Percentiles rank a stretch among this genome's conserved stretches.
These are phyloP conservation scores for Chydorus sphaericus DNA, from an alignment of 2,888 invertebrate genomes.

Conservation along the genomic window DNA sequence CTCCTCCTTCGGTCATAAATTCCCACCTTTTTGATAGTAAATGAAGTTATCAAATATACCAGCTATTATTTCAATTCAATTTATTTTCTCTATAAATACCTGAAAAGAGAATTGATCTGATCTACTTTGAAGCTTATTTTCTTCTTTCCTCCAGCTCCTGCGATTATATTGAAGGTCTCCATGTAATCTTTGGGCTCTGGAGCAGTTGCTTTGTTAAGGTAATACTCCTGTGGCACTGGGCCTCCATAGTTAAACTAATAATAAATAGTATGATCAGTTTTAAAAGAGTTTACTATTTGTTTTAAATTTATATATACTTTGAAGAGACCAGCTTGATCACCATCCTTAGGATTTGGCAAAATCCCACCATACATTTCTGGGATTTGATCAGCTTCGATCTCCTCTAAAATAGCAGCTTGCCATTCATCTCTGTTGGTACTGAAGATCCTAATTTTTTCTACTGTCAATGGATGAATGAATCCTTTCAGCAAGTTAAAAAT, in stretches of 20 bases:
- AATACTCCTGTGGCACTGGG: background rate
- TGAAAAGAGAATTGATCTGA: constrained; percentile 52
- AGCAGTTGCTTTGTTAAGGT: background rate
- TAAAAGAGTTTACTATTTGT: background rate
- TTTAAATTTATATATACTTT: constrained; percentile 22
- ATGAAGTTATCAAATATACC: background rate
- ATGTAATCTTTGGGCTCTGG: background rate
- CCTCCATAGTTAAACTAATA: background rate
- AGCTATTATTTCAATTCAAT: background rate
- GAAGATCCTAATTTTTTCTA: background rate
- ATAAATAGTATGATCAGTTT: background rate
- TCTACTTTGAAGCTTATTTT: constrained; percentile 51
- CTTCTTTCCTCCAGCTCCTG: background rate
- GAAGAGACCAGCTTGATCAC: background rate
- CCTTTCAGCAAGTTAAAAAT: background rate
- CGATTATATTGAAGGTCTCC: background rate
- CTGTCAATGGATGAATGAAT: background rate
- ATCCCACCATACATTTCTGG: background rate
- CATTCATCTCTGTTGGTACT: background rate
- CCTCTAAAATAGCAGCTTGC: background rate
- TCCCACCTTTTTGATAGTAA: constrained; percentile 53
- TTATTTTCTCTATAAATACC: constrained; percentile 34
- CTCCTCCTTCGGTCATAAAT: constrained; percentile 68
- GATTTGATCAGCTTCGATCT: background rate
- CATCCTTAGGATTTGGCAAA: background rate